A percentile compares a stretch with the other conserved stretches of the same genome.
Evolutionary conservation across 2,888 invertebrate genomes (phyloP).

Genomic region (Mamestra brassicae): DNA sequence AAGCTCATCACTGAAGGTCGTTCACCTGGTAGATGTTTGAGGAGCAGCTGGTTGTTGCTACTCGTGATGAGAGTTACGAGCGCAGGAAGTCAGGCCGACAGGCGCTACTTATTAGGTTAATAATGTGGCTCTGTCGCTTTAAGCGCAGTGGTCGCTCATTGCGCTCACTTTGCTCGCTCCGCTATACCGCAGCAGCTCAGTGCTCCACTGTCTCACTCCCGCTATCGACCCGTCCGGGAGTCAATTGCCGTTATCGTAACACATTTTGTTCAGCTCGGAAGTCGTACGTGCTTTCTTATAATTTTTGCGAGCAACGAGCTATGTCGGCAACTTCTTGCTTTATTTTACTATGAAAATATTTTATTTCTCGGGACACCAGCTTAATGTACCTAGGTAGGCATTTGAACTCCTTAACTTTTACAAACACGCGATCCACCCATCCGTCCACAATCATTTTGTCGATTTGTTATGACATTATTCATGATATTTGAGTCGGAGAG

Average conservation of each 20-base stretch:
- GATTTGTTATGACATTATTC: slow-evolving; percentile 8
- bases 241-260: slow-evolving; percentile 51
- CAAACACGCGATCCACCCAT: slow-evolving; percentile 24
- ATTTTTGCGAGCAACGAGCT: slow-evolving; percentile 13
- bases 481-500: slow-evolving; percentile 18
- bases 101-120: background rate
- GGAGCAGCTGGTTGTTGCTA: background rate
- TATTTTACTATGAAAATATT: background rate
- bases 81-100: background rate
- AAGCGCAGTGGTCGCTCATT: slow-evolving; percentile 1
- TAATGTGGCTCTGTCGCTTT: background rate
- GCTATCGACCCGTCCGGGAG: slow-evolving; percentile 55
- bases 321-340: slow-evolving; percentile 2
- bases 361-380: background rate
- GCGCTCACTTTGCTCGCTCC: slow-evolving; percentile 2
- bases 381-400: background rate
- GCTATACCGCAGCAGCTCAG: slow-evolving; percentile 19
- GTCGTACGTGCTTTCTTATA: slow-evolving; percentile 38
- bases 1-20: slow-evolving; percentile 32
- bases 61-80: background rate
- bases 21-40: slow-evolving; percentile 26
- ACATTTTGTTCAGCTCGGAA: slow-evolving; percentile 40
- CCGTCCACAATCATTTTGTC: slow-evolving; percentile 6
- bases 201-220: slow-evolving; percentile 43
- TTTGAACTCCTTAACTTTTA: slow-evolving; percentile 1